Evolutionary conservation across 2,797 vertebrate species (phyloP).

Genomic region (Darevskia mixta): DNA sequence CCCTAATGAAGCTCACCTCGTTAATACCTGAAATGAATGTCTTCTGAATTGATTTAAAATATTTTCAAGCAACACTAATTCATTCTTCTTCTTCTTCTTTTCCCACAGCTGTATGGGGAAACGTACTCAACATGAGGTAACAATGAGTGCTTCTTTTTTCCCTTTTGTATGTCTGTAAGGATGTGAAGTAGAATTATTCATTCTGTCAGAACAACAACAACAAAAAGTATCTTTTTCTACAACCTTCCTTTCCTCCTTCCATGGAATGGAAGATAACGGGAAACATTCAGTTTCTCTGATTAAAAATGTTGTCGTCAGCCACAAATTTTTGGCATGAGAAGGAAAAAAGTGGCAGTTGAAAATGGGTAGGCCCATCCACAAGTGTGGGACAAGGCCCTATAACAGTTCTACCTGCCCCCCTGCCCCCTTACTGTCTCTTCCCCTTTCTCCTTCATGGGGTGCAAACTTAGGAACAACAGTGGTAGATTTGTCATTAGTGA

Average conservation of each 20-base stretch:
- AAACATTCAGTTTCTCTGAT: background rate
- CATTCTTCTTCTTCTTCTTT: constrained; percentile 55
- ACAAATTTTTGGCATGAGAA: background rate
- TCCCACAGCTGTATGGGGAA: constrained; percentile 96
- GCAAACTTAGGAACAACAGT: background rate
- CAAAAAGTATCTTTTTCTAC: background rate
- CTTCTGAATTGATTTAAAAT: constrained; percentile 2
- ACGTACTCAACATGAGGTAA: constrained; percentile 97
- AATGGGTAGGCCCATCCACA: too few species aligned
- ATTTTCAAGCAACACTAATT: constrained; percentile 43
- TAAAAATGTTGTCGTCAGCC: background rate
- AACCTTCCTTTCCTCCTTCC: too few species aligned
- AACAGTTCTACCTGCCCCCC: too few species aligned
- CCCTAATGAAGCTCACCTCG: background rate
- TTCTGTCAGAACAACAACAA: background rate
- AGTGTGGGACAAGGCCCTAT: too few species aligned
- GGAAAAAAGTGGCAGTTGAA: background rate
- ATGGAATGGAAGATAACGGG: too few species aligned
- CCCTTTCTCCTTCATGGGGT: background rate
- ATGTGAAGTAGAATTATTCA: background rate
- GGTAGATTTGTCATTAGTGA: background rate
- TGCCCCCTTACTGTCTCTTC: background rate
- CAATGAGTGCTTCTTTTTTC: constrained; percentile 10
- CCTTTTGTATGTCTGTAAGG: constrained; percentile 20
- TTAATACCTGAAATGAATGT: background rate